Evolutionary conservation across 2,113 vertebrate species (phyloP), one percentile per base, ranked within the genome.

Genomic region (Tupaia chinensis): DNA sequence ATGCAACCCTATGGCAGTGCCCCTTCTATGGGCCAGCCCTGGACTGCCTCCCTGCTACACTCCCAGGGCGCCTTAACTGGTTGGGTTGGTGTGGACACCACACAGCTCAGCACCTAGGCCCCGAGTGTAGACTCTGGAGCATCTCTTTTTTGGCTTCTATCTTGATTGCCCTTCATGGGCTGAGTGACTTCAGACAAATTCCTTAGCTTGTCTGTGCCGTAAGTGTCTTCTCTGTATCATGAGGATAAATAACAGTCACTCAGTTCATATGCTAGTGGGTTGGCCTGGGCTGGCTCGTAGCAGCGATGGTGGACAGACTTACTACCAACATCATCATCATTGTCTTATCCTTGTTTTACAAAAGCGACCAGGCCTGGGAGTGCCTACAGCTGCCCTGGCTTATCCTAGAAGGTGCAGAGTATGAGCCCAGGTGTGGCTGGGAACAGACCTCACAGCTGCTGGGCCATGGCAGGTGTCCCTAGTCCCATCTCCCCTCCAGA

Each of bases 241-340:
- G 0, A 65, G 60, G 74, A 16, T 44, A 27, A 54, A 12, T 2
- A 8, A 5, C 44, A 29, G 5, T 53, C 80, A 25, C 12, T 12
- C 7, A 0, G 32, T 3, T 69, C 3, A 15, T 6, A 22, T 0
- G 9, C 34, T 27, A 3, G 14, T 29, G 61, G 16, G 23, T 4
- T 25, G 22, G 25, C 60, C 44, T 1, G 22, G 56, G 32, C 65
- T 56, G 23, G 53, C 78, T 56, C 3, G 56, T 29, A 29, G 74
- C 25, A 0, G 1, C 9, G 44, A 17, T 8, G 60, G 0, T 4
- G 4, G 63, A n/a, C 5, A 54, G 32, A 2, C n/a, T 58, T 2
- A 2, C 3, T 25, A 3, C 4, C 1, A 0, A 32, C 6, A 1
- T 56, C 1, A 3, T 54, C 27, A 2, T 12, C 0, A 4, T 60